Percentiles rank a stretch among this genome's conserved stretches.
phyloP scores from a whole-genome alignment of 2,113 vertebrate species.

The Pomatorhinus ruficollis region DNA sequence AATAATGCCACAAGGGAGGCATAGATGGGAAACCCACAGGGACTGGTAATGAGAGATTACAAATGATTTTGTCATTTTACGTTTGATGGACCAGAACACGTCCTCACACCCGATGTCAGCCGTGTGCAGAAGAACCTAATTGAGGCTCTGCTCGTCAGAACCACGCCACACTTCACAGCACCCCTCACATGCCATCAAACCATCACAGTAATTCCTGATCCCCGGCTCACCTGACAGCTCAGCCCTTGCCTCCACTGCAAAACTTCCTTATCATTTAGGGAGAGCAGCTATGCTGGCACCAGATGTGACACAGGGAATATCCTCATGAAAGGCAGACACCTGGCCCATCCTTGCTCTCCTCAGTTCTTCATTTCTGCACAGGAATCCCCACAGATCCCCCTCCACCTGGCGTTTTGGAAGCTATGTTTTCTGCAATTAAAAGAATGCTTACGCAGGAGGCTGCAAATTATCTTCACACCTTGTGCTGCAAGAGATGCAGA shows the following conservation, averaged over 20 bases:
- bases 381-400: constrained; percentile 1
- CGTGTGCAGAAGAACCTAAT: background rate
- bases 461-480: background rate
- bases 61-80: background rate
- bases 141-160: constrained; percentile 6
- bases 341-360: background rate
- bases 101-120: background rate
- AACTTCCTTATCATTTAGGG: background rate
- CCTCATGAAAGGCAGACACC: constrained; percentile 40
- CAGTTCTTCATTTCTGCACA: background rate
- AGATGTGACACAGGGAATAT: constrained; percentile 45
- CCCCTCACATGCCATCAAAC: constrained; percentile 43
- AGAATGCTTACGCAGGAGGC: background rate
- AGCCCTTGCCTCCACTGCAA: constrained; percentile 7
- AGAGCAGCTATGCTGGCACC: constrained; percentile 39
- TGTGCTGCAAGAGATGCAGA: background rate
- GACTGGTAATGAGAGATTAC: background rate
- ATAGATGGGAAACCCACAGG: background rate
- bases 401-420: constrained; percentile 9
- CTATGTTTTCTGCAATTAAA: background rate
- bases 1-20: background rate
- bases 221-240: constrained; percentile 52
- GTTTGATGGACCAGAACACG: background rate
- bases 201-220: background rate
- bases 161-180: background rate